Percentiles rank a stretch among this genome's conserved stretches.
Evolutionary conservation across 2,888 invertebrate genomes (phyloP).

Genomic region (Epicampocera succincta): DNA sequence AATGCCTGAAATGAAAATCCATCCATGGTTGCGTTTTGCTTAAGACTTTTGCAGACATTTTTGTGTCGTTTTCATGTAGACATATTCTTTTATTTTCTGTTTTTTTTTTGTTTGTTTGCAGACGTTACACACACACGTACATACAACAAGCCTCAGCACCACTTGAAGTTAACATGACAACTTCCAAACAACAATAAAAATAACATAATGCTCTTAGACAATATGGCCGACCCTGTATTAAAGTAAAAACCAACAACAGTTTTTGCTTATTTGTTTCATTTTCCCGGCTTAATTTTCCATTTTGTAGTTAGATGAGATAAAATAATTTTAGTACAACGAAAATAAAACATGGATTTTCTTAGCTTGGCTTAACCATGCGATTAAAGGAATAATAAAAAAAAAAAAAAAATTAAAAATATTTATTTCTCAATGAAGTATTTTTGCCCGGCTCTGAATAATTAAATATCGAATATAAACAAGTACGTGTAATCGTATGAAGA

Average conservation of each 20-base stretch:
- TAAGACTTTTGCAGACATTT: constrained; percentile 52
- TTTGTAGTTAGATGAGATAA: constrained; percentile 62
- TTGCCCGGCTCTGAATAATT: constrained; percentile 1
- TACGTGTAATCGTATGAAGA: constrained; percentile 10
- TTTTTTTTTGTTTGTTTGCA: no score
- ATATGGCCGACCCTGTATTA: constrained; percentile 54
- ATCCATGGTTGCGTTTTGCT: constrained; percentile 35
- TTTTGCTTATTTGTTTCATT: constrained; percentile 54
- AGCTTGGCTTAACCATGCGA: constrained; percentile 48
- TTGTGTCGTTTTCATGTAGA: constrained; percentile 56
- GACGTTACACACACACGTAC: constrained; percentile 32
- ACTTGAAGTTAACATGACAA: constrained; percentile 69
- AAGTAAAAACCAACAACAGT: constrained; percentile 20
- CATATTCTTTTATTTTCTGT: no score
- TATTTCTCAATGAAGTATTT: background rate
- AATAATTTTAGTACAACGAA: background rate
- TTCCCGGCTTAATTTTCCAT: constrained; percentile 66
- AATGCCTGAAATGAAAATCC: constrained; percentile 49
- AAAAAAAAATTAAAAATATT: no score
- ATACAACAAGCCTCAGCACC: constrained; percentile 53
- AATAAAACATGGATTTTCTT: constrained; percentile 37
- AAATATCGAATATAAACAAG: constrained; percentile 34
- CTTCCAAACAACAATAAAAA: constrained; percentile 46
- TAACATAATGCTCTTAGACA: constrained; percentile 40
- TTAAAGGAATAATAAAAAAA: constrained; percentile 42